These are phyloP conservation scores for Tipula lateralis DNA, from an alignment of 2,888 invertebrate genomes.

Conservation along the genomic window DNA sequence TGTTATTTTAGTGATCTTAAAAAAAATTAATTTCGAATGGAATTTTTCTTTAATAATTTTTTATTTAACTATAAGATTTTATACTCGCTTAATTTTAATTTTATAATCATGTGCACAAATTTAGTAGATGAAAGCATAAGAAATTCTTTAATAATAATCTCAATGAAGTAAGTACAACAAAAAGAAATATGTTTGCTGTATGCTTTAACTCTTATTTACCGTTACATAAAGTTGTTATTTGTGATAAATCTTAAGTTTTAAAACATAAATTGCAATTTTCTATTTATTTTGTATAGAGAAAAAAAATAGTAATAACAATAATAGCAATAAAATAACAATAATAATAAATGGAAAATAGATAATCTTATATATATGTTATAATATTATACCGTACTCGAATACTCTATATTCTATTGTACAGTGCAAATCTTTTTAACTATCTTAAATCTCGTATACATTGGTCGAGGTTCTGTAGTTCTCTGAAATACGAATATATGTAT, in stretches of 20 bases:
- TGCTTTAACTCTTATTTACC: slow-evolving; percentile 13
- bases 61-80: background rate
- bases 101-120: slow-evolving; percentile 19
- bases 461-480: background rate
- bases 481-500: too few relatives aligned
- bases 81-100: background rate
- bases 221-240: slow-evolving; percentile 28
- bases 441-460: background rate
- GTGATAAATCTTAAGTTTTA: slow-evolving; percentile 25
- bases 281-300: background rate
- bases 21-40: background rate
- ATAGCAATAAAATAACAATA: background rate
- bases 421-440: background rate
- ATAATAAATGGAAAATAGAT: background rate
- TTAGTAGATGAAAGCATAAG: background rate
- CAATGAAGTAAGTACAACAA: background rate
- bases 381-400: background rate
- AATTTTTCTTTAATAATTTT: slow-evolving; percentile 24
- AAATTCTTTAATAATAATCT: slow-evolving; percentile 24
- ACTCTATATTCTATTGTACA: background rate
- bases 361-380: background rate
- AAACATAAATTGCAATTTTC: slow-evolving; percentile 11
- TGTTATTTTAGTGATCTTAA: slow-evolving; percentile 20
- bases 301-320: background rate
- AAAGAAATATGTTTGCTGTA: background rate